These are phyloP conservation scores for Drosophila tristis DNA, from an alignment of 1,140 invertebrate genomes.

Conservation along the genomic window DNA sequence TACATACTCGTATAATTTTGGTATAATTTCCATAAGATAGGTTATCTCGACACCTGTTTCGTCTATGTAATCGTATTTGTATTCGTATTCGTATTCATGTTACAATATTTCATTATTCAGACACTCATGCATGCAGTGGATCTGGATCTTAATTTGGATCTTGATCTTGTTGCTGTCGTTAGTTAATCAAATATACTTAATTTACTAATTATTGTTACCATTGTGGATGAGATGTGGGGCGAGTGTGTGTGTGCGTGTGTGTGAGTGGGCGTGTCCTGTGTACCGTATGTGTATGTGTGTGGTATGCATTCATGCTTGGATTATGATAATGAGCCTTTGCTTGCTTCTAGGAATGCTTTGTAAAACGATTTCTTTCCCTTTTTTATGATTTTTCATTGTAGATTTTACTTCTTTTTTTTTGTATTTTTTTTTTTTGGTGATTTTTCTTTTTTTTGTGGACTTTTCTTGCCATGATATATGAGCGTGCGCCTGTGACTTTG, in stretches of 20 bases:
- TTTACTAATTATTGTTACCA: constrained; percentile 81
- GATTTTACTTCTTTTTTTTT: constrained; percentile 18
- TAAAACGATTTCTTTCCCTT: constrained; percentile 24
- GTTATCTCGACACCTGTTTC: constrained; percentile 45
- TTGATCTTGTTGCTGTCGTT: constrained; percentile 1
- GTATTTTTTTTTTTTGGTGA: constrained; percentile 1
- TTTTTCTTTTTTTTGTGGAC: constrained; percentile 25
- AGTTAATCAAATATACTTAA: constrained; percentile 69
- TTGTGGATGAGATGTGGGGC: constrained; percentile 75
- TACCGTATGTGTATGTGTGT: constrained; percentile 11
- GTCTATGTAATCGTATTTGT: constrained; percentile 46
- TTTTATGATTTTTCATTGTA: constrained; percentile 2
- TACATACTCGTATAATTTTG: background rate
- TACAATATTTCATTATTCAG: constrained; percentile 50
- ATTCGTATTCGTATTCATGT: constrained; percentile 35
- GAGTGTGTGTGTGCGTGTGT: constrained; percentile 32
- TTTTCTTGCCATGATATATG: constrained; percentile 68
- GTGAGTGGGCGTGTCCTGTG: constrained; percentile 23
- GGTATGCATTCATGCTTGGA: constrained; percentile 45
- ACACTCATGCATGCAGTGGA: constrained; percentile 54
- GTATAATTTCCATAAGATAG: constrained; percentile 3
- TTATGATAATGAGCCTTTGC: constrained; percentile 46
- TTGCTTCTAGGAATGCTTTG: constrained; percentile 42
- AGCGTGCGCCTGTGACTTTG: constrained; percentile 40
- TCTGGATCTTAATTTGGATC: background rate